Conservation (phyloP, 2,888 invertebrate genomes). For the Teinopalpus imperialis region DNA sequence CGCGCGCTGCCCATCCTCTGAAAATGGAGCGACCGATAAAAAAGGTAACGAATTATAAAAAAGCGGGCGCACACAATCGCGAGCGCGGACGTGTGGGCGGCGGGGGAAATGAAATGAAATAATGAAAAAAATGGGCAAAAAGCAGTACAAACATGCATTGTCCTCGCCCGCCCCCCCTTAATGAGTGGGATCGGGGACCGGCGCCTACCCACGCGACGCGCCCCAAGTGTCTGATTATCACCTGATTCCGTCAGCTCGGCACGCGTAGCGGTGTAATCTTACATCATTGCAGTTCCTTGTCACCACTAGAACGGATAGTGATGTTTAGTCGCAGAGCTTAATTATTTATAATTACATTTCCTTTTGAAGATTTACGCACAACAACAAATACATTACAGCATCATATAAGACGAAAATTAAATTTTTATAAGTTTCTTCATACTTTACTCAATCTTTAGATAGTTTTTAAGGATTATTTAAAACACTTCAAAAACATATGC, state of each 20-base stretch:
- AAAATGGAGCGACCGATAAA: slow-evolving; percentile 82
- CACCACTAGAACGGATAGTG: too few species aligned
- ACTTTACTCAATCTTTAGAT: too few species aligned
- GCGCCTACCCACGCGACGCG: slow-evolving; percentile 46
- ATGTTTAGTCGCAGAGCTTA: too few species aligned
- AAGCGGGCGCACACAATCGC: slow-evolving; percentile 79
- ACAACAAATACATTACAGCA: too few species aligned
- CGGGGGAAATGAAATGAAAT: slow-evolving; percentile 82
- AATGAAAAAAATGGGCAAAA: slow-evolving; percentile 82
- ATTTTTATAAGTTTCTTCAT: too few species aligned
- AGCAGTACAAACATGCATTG: slow-evolving; percentile 82
- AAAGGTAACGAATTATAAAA: slow-evolving; percentile 82
- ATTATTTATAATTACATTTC: too few species aligned
- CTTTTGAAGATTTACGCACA: too few species aligned
- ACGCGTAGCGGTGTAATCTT: slow-evolving; percentile 1
- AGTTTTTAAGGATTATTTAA: too few species aligned
- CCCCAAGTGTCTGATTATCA: slow-evolving; percentile 77
- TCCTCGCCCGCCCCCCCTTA: slow-evolving; percentile 71
- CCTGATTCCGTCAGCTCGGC: slow-evolving; percentile 66
- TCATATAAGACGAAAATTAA: too few species aligned
- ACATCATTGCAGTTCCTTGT: too few species aligned
- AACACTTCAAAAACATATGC: too few species aligned
- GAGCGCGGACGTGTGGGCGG: slow-evolving; percentile 79
- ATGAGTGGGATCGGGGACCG: slow-evolving; percentile 59
- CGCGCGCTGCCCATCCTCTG: slow-evolving; percentile 69